Conservation (phyloP, 2,888 invertebrate species). For the Colletes collaris region DNA sequence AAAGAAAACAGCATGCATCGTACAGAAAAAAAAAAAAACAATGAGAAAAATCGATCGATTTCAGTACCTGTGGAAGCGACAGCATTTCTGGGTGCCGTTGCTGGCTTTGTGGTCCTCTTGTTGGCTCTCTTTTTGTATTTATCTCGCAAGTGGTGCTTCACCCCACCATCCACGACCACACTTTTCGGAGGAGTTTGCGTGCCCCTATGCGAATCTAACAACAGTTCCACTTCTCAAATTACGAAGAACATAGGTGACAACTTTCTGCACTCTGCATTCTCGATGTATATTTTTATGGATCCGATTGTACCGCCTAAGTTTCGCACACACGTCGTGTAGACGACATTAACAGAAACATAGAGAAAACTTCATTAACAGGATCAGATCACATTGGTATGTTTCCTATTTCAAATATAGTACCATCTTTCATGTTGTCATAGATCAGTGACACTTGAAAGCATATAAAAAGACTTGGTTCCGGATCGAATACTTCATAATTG, state of each 20-base stretch:
- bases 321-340: too few relatives aligned
- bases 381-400: too few relatives aligned
- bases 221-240: slow-evolving; percentile 77
- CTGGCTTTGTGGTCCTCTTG: slow-evolving; percentile 92
- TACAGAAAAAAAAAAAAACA: too few relatives aligned
- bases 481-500: too few relatives aligned
- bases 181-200: slow-evolving; percentile 83
- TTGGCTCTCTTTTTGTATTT: slow-evolving; percentile 94
- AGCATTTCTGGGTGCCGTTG: slow-evolving; percentile 94
- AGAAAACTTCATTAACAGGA: too few relatives aligned
- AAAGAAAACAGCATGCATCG: too few relatives aligned
- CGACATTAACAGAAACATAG: too few relatives aligned
- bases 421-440: too few relatives aligned
- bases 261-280: not conserved
- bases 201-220: slow-evolving; percentile 80
- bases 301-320: too few relatives aligned
- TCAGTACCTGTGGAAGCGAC: slow-evolving; percentile 91
- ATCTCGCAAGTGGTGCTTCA: slow-evolving; percentile 90
- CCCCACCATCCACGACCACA: slow-evolving; percentile 82
- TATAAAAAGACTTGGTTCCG: too few relatives aligned
- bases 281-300: not conserved
- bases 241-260: slow-evolving; percentile 79
- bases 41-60: slow-evolving; percentile 68
- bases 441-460: too few relatives aligned
- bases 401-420: too few relatives aligned